phyloP scores from a whole-genome alignment of 2,113 vertebrate genomes.

The Perca flavescens region DNA sequence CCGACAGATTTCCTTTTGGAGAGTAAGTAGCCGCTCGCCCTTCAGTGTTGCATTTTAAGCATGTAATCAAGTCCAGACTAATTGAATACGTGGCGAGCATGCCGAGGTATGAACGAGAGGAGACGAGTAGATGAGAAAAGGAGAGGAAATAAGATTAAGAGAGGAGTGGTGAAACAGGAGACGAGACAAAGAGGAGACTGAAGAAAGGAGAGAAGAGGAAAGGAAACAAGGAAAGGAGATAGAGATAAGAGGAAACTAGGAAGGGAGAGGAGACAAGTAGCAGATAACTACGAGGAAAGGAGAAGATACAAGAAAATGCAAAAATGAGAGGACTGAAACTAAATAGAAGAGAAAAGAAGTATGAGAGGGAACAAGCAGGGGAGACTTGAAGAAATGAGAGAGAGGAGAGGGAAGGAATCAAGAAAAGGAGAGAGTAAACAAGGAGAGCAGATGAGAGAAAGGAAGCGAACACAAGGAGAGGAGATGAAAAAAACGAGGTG shows the following conservation, averaged over 20 bases:
- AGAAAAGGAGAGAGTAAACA: background rate
- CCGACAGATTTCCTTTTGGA: constrained; percentile 59
- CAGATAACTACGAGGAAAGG: background rate
- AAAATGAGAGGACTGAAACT: background rate
- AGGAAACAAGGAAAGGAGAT: background rate
- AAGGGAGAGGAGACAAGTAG: background rate
- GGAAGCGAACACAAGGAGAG: background rate
- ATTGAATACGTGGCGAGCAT: constrained; percentile 80
- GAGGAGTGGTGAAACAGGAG: background rate
- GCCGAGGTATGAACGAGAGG: constrained; percentile 7
- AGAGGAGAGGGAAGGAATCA: background rate
- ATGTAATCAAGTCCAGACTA: constrained; percentile 76
- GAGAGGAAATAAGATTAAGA: background rate
- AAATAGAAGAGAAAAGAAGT: background rate
- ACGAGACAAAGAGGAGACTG: background rate
- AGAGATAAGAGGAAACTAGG: background rate
- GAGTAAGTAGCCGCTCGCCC: constrained; percentile 62
- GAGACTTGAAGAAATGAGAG: background rate
- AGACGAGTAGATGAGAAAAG: background rate
- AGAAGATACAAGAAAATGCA: background rate
- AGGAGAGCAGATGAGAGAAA: background rate
- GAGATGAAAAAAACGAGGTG: background rate
- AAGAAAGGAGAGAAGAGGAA: background rate
- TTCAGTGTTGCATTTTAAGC: constrained; percentile 72
- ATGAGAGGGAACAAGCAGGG: background rate